Conservation (phyloP, 2,797 vertebrate species). For the Leuciscus waleckii region DNA sequence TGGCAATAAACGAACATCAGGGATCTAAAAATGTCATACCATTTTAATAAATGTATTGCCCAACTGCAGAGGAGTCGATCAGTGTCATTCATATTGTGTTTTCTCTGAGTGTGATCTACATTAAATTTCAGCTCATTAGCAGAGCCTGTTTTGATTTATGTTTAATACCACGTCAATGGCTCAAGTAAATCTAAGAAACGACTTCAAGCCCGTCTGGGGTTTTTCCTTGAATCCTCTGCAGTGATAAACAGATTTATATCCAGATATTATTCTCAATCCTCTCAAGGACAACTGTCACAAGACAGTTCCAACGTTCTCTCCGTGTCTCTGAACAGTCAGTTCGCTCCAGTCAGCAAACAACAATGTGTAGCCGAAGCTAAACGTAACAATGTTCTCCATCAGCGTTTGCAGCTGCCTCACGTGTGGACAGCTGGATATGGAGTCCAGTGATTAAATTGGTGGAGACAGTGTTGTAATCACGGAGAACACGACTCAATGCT, state of each 20-base stretch:
- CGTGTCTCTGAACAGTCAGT: not conserved
- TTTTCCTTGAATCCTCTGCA: slow-evolving; percentile 25
- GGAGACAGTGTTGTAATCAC: slow-evolving; percentile 61
- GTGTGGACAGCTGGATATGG: slow-evolving; percentile 48
- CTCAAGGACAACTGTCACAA: slow-evolving; percentile 13
- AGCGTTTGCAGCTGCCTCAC: slow-evolving; percentile 17
- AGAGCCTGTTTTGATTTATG: slow-evolving; percentile 35
- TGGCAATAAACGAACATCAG: slow-evolving; percentile 70
- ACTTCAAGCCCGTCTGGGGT: not conserved
- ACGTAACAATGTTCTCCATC: slow-evolving; percentile 25
- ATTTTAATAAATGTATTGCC: slow-evolving; percentile 62
- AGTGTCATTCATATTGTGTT: slow-evolving; percentile 19
- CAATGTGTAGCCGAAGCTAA: slow-evolving; percentile 36
- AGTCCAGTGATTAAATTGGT: slow-evolving; percentile 57
- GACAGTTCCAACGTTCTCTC: not conserved
- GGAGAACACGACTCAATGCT: slow-evolving; percentile 29
- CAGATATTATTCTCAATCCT: slow-evolving; percentile 27
- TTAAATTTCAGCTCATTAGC: slow-evolving; percentile 24
- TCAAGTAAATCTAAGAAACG: slow-evolving; percentile 16
- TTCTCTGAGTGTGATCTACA: slow-evolving; percentile 22
- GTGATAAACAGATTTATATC: slow-evolving; percentile 8
- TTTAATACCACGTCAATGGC: not conserved
- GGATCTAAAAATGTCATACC: slow-evolving; percentile 70
- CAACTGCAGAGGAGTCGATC: slow-evolving; percentile 24
- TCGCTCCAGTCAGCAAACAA: slow-evolving; percentile 9